Evolutionary conservation across 1,140 invertebrate species (phyloP).

Genomic region (Drosophila chauvacae): DNA sequence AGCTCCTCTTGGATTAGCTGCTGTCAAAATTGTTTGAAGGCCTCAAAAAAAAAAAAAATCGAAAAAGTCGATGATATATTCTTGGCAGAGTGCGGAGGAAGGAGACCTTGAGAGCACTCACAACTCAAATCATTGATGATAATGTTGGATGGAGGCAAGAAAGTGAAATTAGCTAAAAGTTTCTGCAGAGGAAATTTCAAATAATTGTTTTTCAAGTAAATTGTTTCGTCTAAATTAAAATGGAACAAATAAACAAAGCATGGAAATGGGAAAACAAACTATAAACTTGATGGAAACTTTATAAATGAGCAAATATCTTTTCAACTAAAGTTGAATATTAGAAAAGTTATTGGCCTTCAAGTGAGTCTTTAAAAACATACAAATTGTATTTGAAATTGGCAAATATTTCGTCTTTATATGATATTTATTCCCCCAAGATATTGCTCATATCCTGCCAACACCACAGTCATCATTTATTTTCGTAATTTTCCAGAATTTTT

Average conservation of each 20-base stretch:
- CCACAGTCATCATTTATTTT: conserved; percentile 1
- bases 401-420: not conserved
- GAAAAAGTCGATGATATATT: conserved; percentile 30
- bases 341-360: not conserved
- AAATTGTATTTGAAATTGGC: not conserved
- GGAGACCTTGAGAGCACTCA: conserved; percentile 9
- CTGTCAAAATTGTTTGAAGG: conserved; percentile 69
- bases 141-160: conserved; percentile 13
- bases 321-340: not conserved
- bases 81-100: conserved; percentile 2
- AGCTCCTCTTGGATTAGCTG: conserved; percentile 52
- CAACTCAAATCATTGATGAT: conserved; percentile 31
- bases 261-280: not conserved
- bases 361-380: not conserved
- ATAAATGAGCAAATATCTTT: not conserved
- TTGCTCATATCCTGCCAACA: conserved; percentile 20
- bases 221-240: conserved; percentile 7
- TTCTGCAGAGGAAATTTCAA: not conserved
- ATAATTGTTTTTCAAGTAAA: conserved; percentile 35
- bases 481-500: conserved; percentile 27
- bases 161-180: conserved; percentile 35
- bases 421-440: conserved; percentile 13
- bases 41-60: conserved; percentile 22
- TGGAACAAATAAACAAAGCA: conserved; percentile 14
- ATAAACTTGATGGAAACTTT: not conserved